Evolutionary conservation across 2,888 invertebrate genomes (phyloP).

Genomic region (Tethea ocularis): DNA sequence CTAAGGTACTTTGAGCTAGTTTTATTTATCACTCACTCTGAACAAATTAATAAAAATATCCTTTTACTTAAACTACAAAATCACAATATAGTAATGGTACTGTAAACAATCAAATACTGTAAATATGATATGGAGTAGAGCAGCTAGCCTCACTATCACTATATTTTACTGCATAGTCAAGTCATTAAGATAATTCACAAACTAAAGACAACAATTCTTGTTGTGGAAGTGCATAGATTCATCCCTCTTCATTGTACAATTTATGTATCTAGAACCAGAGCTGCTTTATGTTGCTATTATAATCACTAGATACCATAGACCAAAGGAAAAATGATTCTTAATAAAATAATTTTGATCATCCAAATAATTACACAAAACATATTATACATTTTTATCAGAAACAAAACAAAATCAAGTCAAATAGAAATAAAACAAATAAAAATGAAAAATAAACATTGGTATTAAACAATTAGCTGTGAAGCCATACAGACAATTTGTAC

Average conservation of each 20-base stretch:
- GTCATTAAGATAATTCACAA: slow-evolving; percentile 8
- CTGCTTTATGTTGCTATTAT: background rate
- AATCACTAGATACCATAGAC: background rate
- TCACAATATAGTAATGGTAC: slow-evolving; percentile 73
- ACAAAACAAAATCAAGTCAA: background rate
- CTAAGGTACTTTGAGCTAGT: slow-evolving; percentile 62
- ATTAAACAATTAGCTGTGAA: background rate
- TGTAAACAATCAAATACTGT: slow-evolving; percentile 64
- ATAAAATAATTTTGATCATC: background rate
- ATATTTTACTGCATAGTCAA: slow-evolving; percentile 24
- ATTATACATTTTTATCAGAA: background rate
- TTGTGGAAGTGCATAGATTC: background rate
- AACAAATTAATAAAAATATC: slow-evolving; percentile 80
- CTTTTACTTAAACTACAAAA: slow-evolving; percentile 77
- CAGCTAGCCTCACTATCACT: slow-evolving; percentile 67
- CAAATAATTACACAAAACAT: background rate
- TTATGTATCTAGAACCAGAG: background rate
- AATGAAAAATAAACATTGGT: background rate
- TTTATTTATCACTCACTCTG: slow-evolving; percentile 65
- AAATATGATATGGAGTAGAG: slow-evolving; percentile 61
- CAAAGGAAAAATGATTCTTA: background rate
- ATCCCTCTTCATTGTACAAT: background rate
- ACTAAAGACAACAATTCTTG: background rate
- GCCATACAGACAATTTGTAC: background rate
- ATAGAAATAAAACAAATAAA: background rate